Percentiles rank a stretch among this genome's conserved stretches.
These are phyloP conservation scores for Cheilosia vulpina DNA, from an alignment of 2,888 invertebrate genomes.

Conservation along the genomic window DNA sequence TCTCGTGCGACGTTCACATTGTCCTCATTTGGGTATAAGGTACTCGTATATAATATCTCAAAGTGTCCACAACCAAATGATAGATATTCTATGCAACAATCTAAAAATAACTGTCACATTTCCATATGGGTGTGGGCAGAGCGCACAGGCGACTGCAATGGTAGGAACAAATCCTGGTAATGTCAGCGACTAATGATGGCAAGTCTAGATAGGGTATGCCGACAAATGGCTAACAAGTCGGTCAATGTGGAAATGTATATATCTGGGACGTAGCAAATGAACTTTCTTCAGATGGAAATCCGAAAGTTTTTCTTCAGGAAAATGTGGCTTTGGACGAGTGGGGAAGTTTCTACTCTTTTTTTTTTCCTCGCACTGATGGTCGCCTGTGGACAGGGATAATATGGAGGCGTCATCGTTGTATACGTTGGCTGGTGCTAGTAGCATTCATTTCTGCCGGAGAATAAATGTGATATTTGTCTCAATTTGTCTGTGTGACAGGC, in stretches of 20 bases:
- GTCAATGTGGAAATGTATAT: constrained; percentile 35
- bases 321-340: constrained; percentile 22
- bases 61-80: constrained; percentile 18
- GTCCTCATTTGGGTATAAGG: not conserved
- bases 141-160: too few species aligned
- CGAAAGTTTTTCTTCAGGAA: constrained; percentile 26
- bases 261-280: constrained; percentile 39
- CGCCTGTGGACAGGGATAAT: constrained; percentile 40
- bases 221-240: constrained; percentile 64
- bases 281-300: constrained; percentile 64
- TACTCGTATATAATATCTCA: constrained; percentile 3
- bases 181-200: constrained; percentile 65
- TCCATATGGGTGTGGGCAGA: constrained; percentile 34
- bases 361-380: constrained; percentile 1
- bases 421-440: constrained; percentile 2
- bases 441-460: constrained; percentile 32
- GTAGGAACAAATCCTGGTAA: constrained; percentile 7
- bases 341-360: too few species aligned
- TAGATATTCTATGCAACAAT: constrained; percentile 27
- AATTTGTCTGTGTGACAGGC: constrained; percentile 70
- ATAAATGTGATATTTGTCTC: constrained; percentile 69
- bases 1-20: not conserved
- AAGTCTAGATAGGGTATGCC: constrained; percentile 52
- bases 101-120: constrained; percentile 66
- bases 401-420: constrained; percentile 26